Conservation (phyloP, 1,140 invertebrate genomes). For the Phortica variegata region DNA sequence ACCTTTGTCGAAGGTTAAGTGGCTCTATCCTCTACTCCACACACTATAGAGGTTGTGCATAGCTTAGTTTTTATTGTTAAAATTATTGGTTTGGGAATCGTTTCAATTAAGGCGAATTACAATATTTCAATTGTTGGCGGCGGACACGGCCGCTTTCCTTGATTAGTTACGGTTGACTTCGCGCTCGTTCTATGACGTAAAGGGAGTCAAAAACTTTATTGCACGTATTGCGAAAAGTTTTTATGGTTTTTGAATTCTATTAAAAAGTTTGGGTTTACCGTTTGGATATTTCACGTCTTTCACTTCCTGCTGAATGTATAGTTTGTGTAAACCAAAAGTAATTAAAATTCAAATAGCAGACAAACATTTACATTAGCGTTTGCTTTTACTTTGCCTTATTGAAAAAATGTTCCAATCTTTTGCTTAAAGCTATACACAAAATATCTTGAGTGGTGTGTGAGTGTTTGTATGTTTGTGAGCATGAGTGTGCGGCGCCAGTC, state of each 20-base stretch:
- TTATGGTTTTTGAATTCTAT: slow-evolving; percentile 44
- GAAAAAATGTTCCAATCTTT: background rate
- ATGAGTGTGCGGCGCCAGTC: slow-evolving; percentile 51
- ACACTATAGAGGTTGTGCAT: no score
- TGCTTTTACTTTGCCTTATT: slow-evolving; percentile 15
- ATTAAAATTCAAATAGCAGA: slow-evolving; percentile 55
- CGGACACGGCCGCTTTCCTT: slow-evolving; percentile 18
- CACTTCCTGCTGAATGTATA: slow-evolving; percentile 23
- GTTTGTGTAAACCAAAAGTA: slow-evolving; percentile 47
- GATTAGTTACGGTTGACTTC: slow-evolving; percentile 23
- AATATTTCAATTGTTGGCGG: slow-evolving; percentile 19
- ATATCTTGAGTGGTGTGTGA: slow-evolving; percentile 4
- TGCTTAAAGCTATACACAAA: slow-evolving; percentile 19
- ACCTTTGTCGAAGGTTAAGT: slow-evolving; percentile 40
- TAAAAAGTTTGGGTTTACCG: slow-evolving; percentile 37
- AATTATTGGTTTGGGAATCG: slow-evolving; percentile 52
- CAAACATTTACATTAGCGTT: slow-evolving; percentile 54
- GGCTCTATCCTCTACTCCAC: slow-evolving; percentile 14
- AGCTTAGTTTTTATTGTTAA: slow-evolving; percentile 9
- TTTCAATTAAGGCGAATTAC: slow-evolving; percentile 56
- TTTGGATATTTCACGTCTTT: no score
- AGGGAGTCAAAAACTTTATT: background rate
- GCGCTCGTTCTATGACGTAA: no score
- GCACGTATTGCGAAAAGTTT: slow-evolving; percentile 29
- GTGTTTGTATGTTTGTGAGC: slow-evolving; percentile 20